These are phyloP conservation scores for Melanotaenia trifasciata DNA, from an alignment of 2,797 vertebrate species.

Conservation along the genomic window DNA sequence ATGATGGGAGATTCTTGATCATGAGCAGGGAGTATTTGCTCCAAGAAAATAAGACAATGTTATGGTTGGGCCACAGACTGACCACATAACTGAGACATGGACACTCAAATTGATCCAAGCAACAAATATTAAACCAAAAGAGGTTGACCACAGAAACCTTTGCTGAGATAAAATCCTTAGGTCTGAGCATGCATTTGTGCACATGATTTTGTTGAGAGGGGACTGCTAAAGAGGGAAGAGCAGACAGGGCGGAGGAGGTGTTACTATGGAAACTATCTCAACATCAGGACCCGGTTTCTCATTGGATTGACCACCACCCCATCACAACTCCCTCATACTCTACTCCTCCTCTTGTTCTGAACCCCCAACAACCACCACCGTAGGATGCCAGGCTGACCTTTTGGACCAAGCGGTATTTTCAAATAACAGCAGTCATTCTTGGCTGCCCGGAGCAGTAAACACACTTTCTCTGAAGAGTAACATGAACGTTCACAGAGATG, in stretches of 20 bases:
- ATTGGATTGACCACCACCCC: constrained; percentile 58
- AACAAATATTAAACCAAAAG: constrained; percentile 41
- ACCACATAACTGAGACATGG: constrained; percentile 44
- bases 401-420: constrained; percentile 70
- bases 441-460: constrained; percentile 33
- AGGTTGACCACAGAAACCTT: constrained; percentile 35
- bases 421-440: constrained; percentile 61
- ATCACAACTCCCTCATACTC: constrained; percentile 25
- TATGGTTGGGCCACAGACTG: constrained; percentile 18
- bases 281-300: constrained; percentile 71
- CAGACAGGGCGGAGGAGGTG: constrained; percentile 51
- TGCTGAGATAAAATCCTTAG: constrained; percentile 14
- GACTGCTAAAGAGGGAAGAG: constrained; percentile 33
- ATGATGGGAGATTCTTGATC: constrained; percentile 25
- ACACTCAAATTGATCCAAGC: constrained; percentile 49
- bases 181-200: constrained; percentile 30
- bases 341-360: not conserved
- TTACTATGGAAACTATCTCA: constrained; percentile 82
- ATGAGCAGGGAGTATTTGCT: constrained; percentile 28
- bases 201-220: constrained; percentile 38
- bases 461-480: constrained; percentile 1
- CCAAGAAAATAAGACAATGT: not conserved
- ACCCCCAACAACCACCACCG: constrained; percentile 4
- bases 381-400: constrained; percentile 62
- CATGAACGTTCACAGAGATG: not conserved